Evolutionary conservation across 2,888 invertebrate genomes (phyloP).

Genomic region (Harpalus rufipes): DNA sequence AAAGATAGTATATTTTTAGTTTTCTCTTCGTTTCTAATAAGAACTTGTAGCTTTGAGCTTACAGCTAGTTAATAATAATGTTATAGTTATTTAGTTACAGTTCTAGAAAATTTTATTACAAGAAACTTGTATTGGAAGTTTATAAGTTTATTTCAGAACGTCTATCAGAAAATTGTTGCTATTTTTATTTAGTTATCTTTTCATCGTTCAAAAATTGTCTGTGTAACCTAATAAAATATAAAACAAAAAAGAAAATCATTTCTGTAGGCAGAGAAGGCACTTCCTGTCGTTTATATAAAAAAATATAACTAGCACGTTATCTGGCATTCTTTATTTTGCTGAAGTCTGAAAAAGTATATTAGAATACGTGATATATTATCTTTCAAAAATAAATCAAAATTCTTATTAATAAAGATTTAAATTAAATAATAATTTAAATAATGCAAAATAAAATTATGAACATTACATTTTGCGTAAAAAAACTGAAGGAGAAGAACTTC

Average conservation of each 20-base stretch:
- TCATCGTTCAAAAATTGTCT: neutral
- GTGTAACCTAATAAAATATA: too few relatives aligned
- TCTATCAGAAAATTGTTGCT: slow-evolving; percentile 10
- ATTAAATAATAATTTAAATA: neutral
- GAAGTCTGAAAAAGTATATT: too few relatives aligned
- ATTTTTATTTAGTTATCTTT: neutral
- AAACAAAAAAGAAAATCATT: too few relatives aligned
- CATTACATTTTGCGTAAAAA: slow-evolving; percentile 17
- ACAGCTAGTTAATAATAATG: slow-evolving; percentile 13
- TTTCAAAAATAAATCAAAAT: neutral
- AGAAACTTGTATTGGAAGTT: neutral
- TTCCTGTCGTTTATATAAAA: neutral
- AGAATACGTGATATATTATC: too few relatives aligned
- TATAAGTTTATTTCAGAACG: neutral
- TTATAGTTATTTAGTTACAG: slow-evolving; percentile 1
- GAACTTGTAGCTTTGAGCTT: slow-evolving; percentile 68
- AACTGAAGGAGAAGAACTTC: neutral
- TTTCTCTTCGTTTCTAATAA: neutral
- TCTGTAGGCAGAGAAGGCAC: too few relatives aligned
- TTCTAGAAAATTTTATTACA: neutral
- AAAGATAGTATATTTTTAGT: neutral
- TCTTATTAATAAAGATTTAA: neutral
- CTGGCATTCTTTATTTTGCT: too few relatives aligned
- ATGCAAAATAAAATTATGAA: neutral
- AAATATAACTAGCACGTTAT: neutral